Evolutionary conservation across 2,797 vertebrate genomes (phyloP), one percentile per base, ranked within the genome.

Genomic region (Muraenolepis orangiensis): DNA sequence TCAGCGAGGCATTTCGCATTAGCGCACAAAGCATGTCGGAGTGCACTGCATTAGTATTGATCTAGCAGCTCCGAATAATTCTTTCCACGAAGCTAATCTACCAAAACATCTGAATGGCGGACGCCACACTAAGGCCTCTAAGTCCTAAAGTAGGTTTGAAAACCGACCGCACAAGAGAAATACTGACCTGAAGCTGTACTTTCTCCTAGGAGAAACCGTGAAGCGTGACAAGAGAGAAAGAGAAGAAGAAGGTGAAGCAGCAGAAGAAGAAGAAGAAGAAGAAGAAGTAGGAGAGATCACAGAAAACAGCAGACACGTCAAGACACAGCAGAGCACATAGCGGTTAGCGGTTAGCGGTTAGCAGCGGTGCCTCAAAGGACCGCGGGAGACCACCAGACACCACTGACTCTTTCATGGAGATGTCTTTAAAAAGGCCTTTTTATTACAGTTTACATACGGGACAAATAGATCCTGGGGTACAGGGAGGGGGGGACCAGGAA

Each of bases 151-250:
- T 18, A 51, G 18, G 42, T 51, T 18, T n/a, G 42, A n/a, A n/a
- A n/a, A n/a, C n/a, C n/a, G 42, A 51, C 42, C 20, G 42, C 42
- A 51, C 42, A 51, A 51, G 77, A 88, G 87, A 78, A 80, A 87
- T 95, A 98, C 96, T 95, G 93, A 98, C 96, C 96, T 98, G 96
- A 96, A 95, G 82, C 96, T 96, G 96, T 96, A 96, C 91, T 97
- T 98, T 94, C 96, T 97, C 95, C 96, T 98, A 92, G 91, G 90
- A 75, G 94, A 94, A 93, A 95, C 94, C 96, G 81, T 92, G 91
- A 93, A 90, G 93, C 93, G 88, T 93, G 92, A 93, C 91, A n/a
- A 75, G 36, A 73, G 69, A 76, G 32, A 69, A 34, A 72, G 81
- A 86, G 83, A 86, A n/a, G 81, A 77, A 82, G 76, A 89, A 89